Base-by-base conservation (phyloP, 2,888 invertebrate species). In the Synanthedon formicaeformis region DNA sequence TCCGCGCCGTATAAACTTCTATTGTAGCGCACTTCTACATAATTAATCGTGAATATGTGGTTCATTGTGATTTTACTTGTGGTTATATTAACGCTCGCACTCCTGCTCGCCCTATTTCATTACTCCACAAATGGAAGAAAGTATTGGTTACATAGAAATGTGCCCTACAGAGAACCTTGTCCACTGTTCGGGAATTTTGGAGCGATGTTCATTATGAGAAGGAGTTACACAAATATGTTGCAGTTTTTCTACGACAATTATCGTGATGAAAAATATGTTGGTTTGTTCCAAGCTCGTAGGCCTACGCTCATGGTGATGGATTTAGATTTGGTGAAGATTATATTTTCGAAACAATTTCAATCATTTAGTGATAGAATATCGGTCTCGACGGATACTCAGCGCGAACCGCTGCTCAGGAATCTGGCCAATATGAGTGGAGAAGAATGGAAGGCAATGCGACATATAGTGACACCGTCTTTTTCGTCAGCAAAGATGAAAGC, bases 171-270 rank as follows among this genome's bases (percentile, higher is more conserved):
- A 61, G 83, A 87, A 58, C 88, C 88, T 40, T 86, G 84, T 52
- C 88, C 88, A 2, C 71, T 88, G 61, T 84, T 88, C 55, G 88
- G 88, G n/a, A 87, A 88, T 61, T 87, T 88, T 57, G 86, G 85
- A 41, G 79, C 85, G 10, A 81, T 79, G 3, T 72, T 86, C 51
- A 78, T 70, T 1, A 81, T 81, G 80, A 75, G 76, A 51, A 66
- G 60, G 51, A 86, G 86, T 62, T 87, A 87, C 58, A 71, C 82
- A 12, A 72, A 69, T 51, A 86, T 74, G 79, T 65, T 86, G 18
- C 70, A 80, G 56, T 73, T 64, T 64, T 81, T 85, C 57, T 87
- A 86, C 58, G 70, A 83, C 50, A 65, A 59, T 50, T 87, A 70
- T 61, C 67, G 70, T 41, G 58, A 73, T 40, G 71, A 81, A 54